Evolutionary conservation across 2,888 invertebrate species (phyloP).

Genomic region (Amblyteles armatorius): DNA sequence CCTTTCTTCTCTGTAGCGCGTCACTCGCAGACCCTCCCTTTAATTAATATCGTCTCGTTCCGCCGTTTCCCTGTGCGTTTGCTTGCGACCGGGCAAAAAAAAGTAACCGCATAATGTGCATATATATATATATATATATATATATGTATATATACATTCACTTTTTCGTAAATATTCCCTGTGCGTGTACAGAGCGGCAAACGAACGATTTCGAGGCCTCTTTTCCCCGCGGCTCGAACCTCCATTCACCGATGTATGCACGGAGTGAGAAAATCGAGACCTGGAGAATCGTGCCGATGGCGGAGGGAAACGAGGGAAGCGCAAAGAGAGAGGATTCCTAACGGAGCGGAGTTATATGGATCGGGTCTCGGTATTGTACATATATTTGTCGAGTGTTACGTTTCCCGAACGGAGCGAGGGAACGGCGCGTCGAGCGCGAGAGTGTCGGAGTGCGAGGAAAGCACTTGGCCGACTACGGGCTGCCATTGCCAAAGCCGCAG

Average conservation of each 20-base stretch:
- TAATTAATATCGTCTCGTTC: slow-evolving; percentile 51
- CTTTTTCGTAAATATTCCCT: too few species aligned
- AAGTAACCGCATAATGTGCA: too few species aligned
- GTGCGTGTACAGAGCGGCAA: not conserved
- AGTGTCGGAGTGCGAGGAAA: not conserved
- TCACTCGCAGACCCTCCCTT: slow-evolving; percentile 40
- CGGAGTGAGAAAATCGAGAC: too few species aligned
- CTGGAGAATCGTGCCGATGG: too few species aligned
- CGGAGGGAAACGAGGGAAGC: too few species aligned
- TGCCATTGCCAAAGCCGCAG: slow-evolving; percentile 47
- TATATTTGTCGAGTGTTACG: slow-evolving; percentile 57
- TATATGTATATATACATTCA: too few species aligned
- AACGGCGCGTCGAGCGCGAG: too few species aligned
- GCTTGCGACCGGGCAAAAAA: not conserved
- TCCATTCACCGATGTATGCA: slow-evolving; percentile 29
- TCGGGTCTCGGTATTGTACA: not conserved
- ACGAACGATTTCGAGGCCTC: not conserved
- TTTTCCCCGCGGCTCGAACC: not conserved
- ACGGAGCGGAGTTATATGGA: too few species aligned
- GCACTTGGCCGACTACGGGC: slow-evolving; percentile 40
- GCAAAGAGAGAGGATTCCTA: too few species aligned
- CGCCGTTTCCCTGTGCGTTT: slow-evolving; percentile 17
- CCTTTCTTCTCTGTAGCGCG: slow-evolving; percentile 29
- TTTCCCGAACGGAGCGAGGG: slow-evolving; percentile 4
- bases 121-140: too few species aligned